A percentile compares a stretch with the other conserved stretches of the same genome.
phyloP scores from a whole-genome alignment of 1,140 invertebrate species.

The Drosophila lini region DNA sequence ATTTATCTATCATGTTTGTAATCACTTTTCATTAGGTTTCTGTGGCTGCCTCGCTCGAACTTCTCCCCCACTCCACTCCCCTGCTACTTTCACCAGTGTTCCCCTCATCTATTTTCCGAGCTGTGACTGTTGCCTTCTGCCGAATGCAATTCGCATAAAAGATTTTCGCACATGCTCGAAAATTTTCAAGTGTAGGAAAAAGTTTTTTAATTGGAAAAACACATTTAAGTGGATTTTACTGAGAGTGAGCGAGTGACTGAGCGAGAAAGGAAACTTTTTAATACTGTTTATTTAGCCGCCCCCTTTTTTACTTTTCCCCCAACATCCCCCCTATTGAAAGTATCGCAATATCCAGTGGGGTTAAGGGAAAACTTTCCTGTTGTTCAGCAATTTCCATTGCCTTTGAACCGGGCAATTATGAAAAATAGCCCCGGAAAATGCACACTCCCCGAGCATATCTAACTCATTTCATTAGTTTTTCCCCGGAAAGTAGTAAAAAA shows the following conservation, averaged over 20 bases:
- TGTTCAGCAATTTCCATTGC: slow-evolving; percentile 47
- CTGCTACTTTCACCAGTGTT: not conserved
- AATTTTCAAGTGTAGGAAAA: slow-evolving; percentile 79
- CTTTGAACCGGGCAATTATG: slow-evolving; percentile 64
- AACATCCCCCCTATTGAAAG: slow-evolving; percentile 24
- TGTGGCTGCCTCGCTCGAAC: slow-evolving; percentile 36
- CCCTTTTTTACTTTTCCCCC: slow-evolving; percentile 1
- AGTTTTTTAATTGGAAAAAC: slow-evolving; percentile 82
- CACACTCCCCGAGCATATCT: slow-evolving; percentile 69
- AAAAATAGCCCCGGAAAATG: slow-evolving; percentile 46
- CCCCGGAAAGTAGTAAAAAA: slow-evolving; percentile 60
- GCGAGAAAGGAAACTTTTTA: slow-evolving; percentile 66
- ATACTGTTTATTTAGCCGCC: slow-evolving; percentile 69
- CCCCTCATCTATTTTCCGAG: slow-evolving; percentile 1
- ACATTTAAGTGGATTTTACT: slow-evolving; percentile 80
- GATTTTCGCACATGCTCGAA: slow-evolving; percentile 80
- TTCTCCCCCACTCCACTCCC: not conserved
- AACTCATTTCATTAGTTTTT: slow-evolving; percentile 77
- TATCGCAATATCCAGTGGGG: slow-evolving; percentile 53
- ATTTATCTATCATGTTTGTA: slow-evolving; percentile 83
- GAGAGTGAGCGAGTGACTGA: slow-evolving; percentile 42
- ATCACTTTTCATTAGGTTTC: slow-evolving; percentile 83
- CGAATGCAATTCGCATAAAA: slow-evolving; percentile 81
- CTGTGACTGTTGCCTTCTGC: slow-evolving; percentile 58
- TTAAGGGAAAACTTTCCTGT: slow-evolving; percentile 52